A percentile compares a stretch with the other conserved stretches of the same genome.
Evolutionary conservation across 2,888 invertebrate genomes (phyloP).

Genomic region (Apodemia arnacis): DNA sequence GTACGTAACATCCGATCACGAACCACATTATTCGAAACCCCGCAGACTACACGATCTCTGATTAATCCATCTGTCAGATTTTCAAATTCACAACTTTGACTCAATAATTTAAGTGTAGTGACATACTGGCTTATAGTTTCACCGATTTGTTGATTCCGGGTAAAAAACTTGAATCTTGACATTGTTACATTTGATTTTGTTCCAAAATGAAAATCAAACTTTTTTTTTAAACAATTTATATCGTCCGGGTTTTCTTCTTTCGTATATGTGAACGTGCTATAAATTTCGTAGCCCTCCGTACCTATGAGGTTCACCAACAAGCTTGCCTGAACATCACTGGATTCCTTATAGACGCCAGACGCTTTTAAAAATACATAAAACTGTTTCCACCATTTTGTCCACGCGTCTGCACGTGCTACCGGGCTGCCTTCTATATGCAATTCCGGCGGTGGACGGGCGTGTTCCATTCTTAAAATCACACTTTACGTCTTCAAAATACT

Average conservation of each 20-base stretch:
- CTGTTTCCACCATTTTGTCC: constrained; percentile 24
- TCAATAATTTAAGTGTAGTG: constrained; percentile 67
- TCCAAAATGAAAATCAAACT: constrained; percentile 72
- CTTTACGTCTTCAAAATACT: background rate
- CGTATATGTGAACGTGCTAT: background rate
- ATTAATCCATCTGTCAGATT: constrained; percentile 54
- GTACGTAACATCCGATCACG: too few relatives aligned
- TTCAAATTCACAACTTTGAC: constrained; percentile 69
- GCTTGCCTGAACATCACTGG: constrained; percentile 60
- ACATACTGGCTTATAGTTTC: constrained; percentile 77
- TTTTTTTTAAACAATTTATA: constrained; percentile 58
- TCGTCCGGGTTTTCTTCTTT: constrained; percentile 58
- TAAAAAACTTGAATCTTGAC: constrained; percentile 40
- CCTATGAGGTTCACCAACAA: constrained; percentile 80
- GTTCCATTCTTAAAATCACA: background rate
- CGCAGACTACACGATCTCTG: constrained; percentile 64
- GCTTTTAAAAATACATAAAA: constrained; percentile 49
- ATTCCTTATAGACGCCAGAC: constrained; percentile 67
- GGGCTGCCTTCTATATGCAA: constrained; percentile 8
- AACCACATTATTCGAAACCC: constrained; percentile 2
- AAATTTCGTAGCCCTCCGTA: constrained; percentile 50
- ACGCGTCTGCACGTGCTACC: too few relatives aligned
- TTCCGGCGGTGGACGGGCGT: constrained; percentile 29
- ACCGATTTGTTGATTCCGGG: too few relatives aligned
- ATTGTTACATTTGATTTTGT: constrained; percentile 41